Evolutionary conservation across 2,113 vertebrate genomes (phyloP).

Genomic region (Tapirus terrestris): DNA sequence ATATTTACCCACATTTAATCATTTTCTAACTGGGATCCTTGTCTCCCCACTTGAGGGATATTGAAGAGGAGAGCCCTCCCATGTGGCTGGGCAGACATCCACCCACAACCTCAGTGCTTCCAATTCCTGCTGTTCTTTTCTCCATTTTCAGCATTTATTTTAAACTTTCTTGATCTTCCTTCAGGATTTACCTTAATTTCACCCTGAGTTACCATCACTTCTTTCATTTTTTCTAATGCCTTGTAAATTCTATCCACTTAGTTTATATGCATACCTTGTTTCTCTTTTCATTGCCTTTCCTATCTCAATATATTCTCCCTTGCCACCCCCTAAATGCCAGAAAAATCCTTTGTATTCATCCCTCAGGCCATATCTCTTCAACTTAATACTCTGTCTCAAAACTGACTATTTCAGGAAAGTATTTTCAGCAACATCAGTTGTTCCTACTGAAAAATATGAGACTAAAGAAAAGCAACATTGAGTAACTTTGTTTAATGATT

Average conservation of each 20-base stretch:
- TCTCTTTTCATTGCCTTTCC: neutral
- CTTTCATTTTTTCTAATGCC: neutral
- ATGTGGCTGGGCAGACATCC: rapidly evolving
- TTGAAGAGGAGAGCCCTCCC: neutral
- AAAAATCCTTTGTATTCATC: neutral
- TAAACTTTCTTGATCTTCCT: neutral
- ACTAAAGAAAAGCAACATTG: neutral
- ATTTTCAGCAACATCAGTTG: neutral
- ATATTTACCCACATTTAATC: too few species aligned
- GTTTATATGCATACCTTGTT: neutral
- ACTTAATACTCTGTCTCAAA: neutral
- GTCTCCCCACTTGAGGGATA: neutral
- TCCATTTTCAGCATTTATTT: neutral
- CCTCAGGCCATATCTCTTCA: neutral
- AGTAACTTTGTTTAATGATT: constrained; percentile 30
- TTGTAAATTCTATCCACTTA: neutral
- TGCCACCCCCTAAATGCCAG: neutral
- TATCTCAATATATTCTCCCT: neutral
- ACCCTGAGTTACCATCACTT: neutral
- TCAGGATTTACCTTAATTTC: neutral
- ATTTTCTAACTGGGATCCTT: neutral
- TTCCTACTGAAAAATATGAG: neutral
- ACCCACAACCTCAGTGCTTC: rapidly evolving
- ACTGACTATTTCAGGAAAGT: neutral
- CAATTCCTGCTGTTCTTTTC: neutral